Evolutionary conservation across 2,888 invertebrate genomes (phyloP), one percentile per base, ranked within the genome.

Genomic region (Clivina fossor): DNA sequence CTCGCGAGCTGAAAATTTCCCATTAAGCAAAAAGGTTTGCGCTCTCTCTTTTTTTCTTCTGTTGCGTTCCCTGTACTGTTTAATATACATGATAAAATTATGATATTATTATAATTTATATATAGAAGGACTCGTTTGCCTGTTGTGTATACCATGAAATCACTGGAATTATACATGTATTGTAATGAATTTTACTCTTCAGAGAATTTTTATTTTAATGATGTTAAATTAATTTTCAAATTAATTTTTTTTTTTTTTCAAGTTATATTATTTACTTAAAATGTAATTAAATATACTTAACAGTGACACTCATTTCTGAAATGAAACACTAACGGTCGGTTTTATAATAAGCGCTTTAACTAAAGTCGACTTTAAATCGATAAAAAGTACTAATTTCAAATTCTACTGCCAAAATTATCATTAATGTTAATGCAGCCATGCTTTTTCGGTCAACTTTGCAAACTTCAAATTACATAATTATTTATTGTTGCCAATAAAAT

Each of bases 21-120:
- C 71, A 73, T 73, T 72, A 73, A 70, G 71, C 68, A 71, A 71
- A 72, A 71, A 71, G 71, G 69, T 71, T 72, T 72, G n/a, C 26
- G 8, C 26, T 26, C 5, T 26, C 5, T 26, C 9, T 13, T 30
- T 11, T 30, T 30, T 30, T 11, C 13, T n/a, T n/a, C n/a, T 30
- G n/a, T 13, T 13, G 30, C 30, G 9, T 30, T 30, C 30, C 4
- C 30, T 30, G 30, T 30, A 11, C 9, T 30, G 13, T 11, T 30
- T 30, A 11, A 30, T 30, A 13, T 13, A 30, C 30, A 30, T 30
- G n/a, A n/a, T n/a, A n/a, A n/a, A n/a, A n/a, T n/a, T n/a, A n/a
- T n/a, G n/a, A n/a, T 47, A 47, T 24, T 24, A 24, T 47, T 47
- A 47, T 47, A 47, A 47, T 47, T 20, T 20, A n/a, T n/a, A n/a